phyloP scores from a whole-genome alignment of 2,113 vertebrate species.

The Nestor notabilis region DNA sequence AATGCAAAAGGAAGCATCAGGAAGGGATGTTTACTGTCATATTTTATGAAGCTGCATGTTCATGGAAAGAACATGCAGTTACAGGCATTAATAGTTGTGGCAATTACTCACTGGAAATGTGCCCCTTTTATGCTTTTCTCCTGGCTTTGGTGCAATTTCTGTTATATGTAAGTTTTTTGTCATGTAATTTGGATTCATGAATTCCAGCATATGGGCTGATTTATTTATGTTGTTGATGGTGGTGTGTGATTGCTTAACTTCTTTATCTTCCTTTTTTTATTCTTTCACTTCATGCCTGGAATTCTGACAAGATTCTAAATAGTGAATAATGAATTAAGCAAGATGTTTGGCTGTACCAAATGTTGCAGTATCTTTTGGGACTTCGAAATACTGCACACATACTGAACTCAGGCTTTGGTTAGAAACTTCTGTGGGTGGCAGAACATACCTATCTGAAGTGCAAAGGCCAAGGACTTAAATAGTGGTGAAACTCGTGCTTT shows the following conservation, averaged over 20 bases:
- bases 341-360: conserved; percentile 50
- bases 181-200: conserved; percentile 11
- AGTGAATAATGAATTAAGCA: conserved; percentile 62
- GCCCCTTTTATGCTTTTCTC: neutral
- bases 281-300: conserved; percentile 41
- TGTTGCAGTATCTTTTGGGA: conserved; percentile 8
- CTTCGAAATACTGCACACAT: neutral
- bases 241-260: conserved; percentile 22
- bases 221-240: conserved; percentile 56
- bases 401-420: neutral
- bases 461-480: neutral
- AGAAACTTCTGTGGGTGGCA: neutral
- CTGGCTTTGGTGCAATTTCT: neutral
- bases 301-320: conserved; percentile 42
- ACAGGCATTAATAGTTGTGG: neutral
- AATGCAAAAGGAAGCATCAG: neutral
- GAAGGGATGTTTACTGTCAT: conserved; percentile 2
- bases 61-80: neutral
- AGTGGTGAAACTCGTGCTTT: neutral
- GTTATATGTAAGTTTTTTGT: neutral
- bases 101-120: neutral
- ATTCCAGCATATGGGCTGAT: conserved; percentile 45
- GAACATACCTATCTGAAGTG: neutral
- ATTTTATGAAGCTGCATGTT: neutral
- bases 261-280: conserved; percentile 25